Base-by-base conservation (phyloP, 2,888 invertebrate species). In the Thecocarcelia acutangulata region DNA sequence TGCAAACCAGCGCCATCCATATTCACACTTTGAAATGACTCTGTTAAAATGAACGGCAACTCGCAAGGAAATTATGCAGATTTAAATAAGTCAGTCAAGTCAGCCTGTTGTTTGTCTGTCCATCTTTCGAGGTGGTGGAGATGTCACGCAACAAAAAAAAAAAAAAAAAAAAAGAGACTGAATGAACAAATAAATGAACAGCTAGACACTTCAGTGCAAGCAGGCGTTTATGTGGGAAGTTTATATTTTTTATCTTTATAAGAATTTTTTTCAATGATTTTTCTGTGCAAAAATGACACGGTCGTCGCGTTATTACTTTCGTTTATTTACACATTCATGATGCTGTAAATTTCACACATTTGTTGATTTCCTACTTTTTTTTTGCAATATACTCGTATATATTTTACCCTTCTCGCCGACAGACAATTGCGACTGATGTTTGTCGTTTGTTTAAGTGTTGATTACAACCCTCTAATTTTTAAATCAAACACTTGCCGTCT, bases 11-110 rank as follows among this genome's bases (percentile, higher is more conserved):
- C 37, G 33, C 70, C 77, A 52, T 44, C 59, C 70, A 74, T 61
- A 56, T 78, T 83, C 76, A 76, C 83, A 83, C 75, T 78, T 78
- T 80, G 59, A 40, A 72, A 70, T 52, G 61, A 58, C 50, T 66
- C 48, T 64, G 48, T 48, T 56, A 8, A 33, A 33, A 33, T 33
- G 64, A 56, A 72, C 46, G 66, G 58, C 54, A 61, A 63, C 64
- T 70, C 64, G 70, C 66, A 72, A 76, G 75, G 80, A 87, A 85
- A 87, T 87, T 86, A 87, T 87, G 86, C 85, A 87, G 86, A 87
- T 87, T 3, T 87, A 86, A 86, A 86, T 85, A 85, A 84, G 85
- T 85, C 85, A 72, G 17, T 59, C 85, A 85, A 24, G 80, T 83
- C n/a, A 19, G 54, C 54, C 15, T 19, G 33, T 37, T 19, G 33